Base-by-base conservation (phyloP, 2,113 vertebrate genomes). In the Trinectes maculatus region DNA sequence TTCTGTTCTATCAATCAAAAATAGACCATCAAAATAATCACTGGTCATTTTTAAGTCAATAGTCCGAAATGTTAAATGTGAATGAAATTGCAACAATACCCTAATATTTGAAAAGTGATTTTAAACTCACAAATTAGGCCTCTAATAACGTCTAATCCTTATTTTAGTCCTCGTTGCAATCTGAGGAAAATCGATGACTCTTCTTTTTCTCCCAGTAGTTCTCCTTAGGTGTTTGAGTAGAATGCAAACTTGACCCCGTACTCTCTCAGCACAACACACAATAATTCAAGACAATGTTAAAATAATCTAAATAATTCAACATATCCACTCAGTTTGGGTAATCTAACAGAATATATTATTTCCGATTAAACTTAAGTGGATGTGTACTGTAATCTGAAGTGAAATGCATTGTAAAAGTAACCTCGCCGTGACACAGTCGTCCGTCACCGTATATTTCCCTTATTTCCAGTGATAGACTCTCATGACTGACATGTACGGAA, bases 391-490 rank as follows among this genome's bases (percentile, higher is more conserved):
- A n/a, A 10, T n/a, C 24, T 49, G 48, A 18, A 10, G 3, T 51
- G 26, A 51, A 29, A 26, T 29, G 5, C 5, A 25, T 10, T 15
- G 24, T 26, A 28, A 24, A 46, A 46, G 43, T n/a, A 29, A 51
- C 25, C 16, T 31, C 9, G 22, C 22, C 21, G 13, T 15, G 1
- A 5, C 24, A 13, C n/a, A 42, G 1, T 22, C 47, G 31, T 21
- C n/a, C 8, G n/a, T 59, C 6, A 13, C 29, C 36, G 44, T 39
- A 42, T 15, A 40, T 58, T 24, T 34, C 3, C 28, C 55, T 54
- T 36, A 11, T 69, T 59, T 59, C 33, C 13, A 24, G 15, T 22
- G 29, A n/a, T 7, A 39, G 54, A 29, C 61, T 29, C 33, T 25
- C 57, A 28, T 37, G 26, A 44, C 19, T 47, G 37, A 18, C 28